Conservation (phyloP, 2,797 vertebrate genomes). For the Rhincodon typus region DNA sequence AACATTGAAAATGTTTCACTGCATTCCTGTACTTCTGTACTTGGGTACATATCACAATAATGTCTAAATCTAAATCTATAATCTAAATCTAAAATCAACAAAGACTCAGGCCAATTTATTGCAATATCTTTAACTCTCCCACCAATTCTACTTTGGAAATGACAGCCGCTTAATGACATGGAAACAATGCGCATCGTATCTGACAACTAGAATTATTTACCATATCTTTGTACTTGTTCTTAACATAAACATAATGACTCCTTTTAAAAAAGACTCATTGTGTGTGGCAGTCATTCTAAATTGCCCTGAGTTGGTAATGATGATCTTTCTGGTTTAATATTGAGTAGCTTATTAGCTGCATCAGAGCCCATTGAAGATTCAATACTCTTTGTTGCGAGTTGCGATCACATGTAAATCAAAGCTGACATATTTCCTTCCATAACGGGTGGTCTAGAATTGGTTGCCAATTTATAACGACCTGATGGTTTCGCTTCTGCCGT, state of each 20-base stretch:
- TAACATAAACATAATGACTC: neutral
- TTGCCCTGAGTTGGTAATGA: neutral
- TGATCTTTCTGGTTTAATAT: neutral
- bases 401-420: neutral
- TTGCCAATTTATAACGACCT: neutral
- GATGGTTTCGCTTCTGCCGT: neutral
- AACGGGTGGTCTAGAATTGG: neutral
- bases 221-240: neutral
- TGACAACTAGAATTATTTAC: neutral
- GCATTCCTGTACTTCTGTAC: too few species aligned
- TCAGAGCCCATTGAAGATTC: neutral
- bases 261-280: neutral
- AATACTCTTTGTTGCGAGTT: neutral
- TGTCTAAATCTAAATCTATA: too few species aligned
- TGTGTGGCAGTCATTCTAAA: neutral
- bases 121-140: neutral
- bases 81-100: neutral
- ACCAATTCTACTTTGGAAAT: neutral
- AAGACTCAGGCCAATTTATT: neutral
- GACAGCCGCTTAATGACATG: neutral
- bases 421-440: neutral
- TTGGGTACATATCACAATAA: too few species aligned
- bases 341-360: neutral
- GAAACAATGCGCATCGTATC: neutral
- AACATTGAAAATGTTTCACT: too few species aligned